Conservation (phyloP, 2,888 invertebrate genomes). For the Cartodere bifasciata region DNA sequence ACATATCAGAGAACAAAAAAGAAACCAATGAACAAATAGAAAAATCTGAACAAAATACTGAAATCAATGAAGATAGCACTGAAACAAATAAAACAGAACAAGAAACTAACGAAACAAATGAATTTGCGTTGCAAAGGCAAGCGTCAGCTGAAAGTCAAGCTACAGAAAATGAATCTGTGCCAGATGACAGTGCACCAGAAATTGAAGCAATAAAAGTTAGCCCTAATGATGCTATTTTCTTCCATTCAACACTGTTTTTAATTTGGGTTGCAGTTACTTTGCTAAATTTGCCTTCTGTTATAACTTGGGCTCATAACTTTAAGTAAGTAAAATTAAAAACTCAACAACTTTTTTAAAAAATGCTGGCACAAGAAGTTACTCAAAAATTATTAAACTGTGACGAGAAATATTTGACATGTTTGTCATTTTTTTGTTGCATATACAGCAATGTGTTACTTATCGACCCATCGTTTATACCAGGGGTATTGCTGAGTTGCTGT, state of each 20-base stretch:
- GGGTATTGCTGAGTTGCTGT: conserved; percentile 44
- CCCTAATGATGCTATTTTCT: conserved; percentile 39
- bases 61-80: no score
- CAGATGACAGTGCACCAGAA: conserved; percentile 6
- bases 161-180: conserved; percentile 6
- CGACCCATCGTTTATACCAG: conserved; percentile 43
- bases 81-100: no score
- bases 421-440: background rate
- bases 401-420: conserved; percentile 4
- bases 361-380: no score
- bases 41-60: no score
- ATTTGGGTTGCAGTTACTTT: conserved; percentile 51
- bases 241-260: conserved; percentile 60
- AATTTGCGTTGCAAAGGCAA: no score
- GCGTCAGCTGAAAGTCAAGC: conserved; percentile 2
- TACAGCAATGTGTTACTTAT: conserved; percentile 3
- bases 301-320: conserved; percentile 73
- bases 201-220: conserved; percentile 11
- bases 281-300: conserved; percentile 57
- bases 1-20: background rate
- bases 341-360: background rate
- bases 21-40: no score
- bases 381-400: background rate
- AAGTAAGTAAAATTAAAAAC: conserved; percentile 41
- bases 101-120: conserved; percentile 1